Evolutionary conservation across 2,888 invertebrate species (phyloP), one percentile per base, ranked within the genome.

Genomic region (Osmoderma eremita): DNA sequence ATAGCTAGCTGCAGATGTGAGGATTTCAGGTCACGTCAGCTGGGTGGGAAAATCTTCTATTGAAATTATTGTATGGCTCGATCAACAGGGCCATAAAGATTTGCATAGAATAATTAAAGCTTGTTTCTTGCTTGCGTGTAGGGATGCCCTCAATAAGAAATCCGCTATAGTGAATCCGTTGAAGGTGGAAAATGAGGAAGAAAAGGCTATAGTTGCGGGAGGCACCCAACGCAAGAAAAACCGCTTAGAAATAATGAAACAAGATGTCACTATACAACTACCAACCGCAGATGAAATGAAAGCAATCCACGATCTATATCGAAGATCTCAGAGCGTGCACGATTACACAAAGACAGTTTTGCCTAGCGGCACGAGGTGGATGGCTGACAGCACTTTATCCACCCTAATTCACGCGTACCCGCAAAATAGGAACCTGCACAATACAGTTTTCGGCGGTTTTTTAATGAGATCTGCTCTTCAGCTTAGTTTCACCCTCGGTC

Each of bases 391-490:
- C 10, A 84, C 79, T 20, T 78, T 90, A 42, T 87, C 87, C 58
- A 90, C 87, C 76, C 82, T 88, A 1, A 83, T 86, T 45, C 83
- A 85, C 63, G 86, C 87, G 1, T 88, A 88, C 75, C 89, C 89
- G 0, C 87, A 88, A 78, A 84, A 91, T 78, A 84, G 91, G 50
- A 93, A 93, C 80, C 82, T 91, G 58, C 91, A 91, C 76, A 90
- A 91, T 79, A 91, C 89, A 73, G 84, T 87, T 41, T 93, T 93
- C 79, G 93, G 93, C 62, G 93, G 93, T 0, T 93, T 88, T 77
- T 82, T 93, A 10, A 93, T 94, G 92, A 84, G 92, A 30, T 86
- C 88, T 72, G 92, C 92, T 0, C 83, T 87, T 62, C 93, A 93
- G 81, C 81, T 92, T 22, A 90, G 89, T 38, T 91, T 88, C 87